Evolutionary conservation across 2,888 invertebrate species (phyloP).

Genomic region (Rhyacophila evoluta): DNA sequence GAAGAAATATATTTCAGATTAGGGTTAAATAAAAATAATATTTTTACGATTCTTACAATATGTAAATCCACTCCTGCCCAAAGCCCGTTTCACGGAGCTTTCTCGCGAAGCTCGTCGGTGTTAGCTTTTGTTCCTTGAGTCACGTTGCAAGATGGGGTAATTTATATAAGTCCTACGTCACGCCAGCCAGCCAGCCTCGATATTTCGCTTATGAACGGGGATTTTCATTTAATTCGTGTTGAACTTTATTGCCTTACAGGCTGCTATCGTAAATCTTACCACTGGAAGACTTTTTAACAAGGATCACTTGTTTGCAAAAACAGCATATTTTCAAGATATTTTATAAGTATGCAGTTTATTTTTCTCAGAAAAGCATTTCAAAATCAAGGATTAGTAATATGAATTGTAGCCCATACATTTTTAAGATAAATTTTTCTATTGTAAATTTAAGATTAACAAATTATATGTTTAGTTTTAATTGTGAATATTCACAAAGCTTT

Average conservation of each 20-base stretch:
- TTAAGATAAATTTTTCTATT: no score
- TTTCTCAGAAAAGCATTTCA: no score
- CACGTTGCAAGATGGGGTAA: conserved; percentile 28
- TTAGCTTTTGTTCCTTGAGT: conserved; percentile 9
- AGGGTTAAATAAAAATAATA: no score
- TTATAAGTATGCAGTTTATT: no score
- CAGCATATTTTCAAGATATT: no score
- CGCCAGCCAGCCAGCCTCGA: not conserved
- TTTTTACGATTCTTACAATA: no score
- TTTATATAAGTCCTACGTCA: conserved; percentile 24
- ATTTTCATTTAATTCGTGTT: conserved; percentile 28
- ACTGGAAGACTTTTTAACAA: not conserved
- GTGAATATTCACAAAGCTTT: no score
- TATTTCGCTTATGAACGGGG: conserved; percentile 16
- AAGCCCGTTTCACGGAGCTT: not conserved
- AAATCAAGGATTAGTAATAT: no score
- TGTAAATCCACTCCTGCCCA: not conserved
- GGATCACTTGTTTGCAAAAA: not conserved
- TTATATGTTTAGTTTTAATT: no score
- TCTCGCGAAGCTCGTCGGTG: not conserved
- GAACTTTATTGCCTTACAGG: conserved; percentile 19
- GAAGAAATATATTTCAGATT: no score
- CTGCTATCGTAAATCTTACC: not conserved
- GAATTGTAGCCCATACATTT: no score
- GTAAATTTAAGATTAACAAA: no score